Evolutionary conservation across 1,140 invertebrate species (phyloP).

Genomic region (Drosophila kurseongensis): DNA sequence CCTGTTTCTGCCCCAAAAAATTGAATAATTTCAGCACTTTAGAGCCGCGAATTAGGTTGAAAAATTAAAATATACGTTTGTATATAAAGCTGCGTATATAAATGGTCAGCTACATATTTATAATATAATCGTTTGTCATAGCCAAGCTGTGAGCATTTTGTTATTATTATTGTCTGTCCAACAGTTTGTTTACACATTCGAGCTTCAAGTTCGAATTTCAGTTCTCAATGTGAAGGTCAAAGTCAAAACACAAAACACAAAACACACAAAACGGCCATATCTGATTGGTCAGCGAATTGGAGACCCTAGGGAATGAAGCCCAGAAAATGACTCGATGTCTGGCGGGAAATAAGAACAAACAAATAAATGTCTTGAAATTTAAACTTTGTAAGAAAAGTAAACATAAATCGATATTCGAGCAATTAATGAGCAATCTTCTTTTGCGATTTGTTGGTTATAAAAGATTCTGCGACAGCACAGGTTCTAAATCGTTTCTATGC

Average conservation of each 20-base stretch:
- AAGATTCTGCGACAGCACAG: constrained; percentile 41
- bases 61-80: constrained; percentile 13
- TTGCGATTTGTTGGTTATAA: neutral
- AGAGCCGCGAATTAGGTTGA: constrained; percentile 28
- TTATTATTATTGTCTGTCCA: constrained; percentile 42
- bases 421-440: neutral
- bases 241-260: constrained; percentile 50
- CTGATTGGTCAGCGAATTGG: constrained; percentile 38
- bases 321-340: constrained; percentile 28
- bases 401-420: neutral
- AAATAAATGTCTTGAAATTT: constrained; percentile 7
- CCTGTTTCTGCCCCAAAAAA: constrained; percentile 9
- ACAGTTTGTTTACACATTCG: constrained; percentile 66
- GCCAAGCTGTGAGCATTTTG: constrained; percentile 35
- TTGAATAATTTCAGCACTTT: constrained; percentile 31
- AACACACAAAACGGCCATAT: constrained; percentile 21
- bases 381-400: constrained; percentile 3
- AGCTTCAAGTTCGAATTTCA: constrained; percentile 66
- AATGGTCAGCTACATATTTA: constrained; percentile 8
- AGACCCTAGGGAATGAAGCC: constrained; percentile 17
- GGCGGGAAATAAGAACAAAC: constrained; percentile 7
- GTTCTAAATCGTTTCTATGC: constrained; percentile 81
- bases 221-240: constrained; percentile 77
- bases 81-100: constrained; percentile 5
- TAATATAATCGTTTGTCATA: constrained; percentile 55